Evolutionary conservation across 2,888 invertebrate genomes (phyloP), one percentile per base, ranked within the genome.

Genomic region (Ennomos fuscantarius): DNA sequence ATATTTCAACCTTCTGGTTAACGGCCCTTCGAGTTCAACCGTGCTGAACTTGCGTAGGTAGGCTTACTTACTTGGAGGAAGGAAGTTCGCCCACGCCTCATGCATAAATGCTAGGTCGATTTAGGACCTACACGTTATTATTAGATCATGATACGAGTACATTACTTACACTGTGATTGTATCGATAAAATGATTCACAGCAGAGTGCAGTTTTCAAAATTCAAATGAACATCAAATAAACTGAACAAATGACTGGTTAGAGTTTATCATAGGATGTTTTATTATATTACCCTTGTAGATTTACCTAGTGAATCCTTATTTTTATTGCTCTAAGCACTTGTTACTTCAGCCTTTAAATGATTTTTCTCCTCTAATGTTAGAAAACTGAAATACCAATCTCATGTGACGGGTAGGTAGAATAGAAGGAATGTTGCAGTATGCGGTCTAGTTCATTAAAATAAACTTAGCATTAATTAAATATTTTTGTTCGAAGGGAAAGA

Each of bases 1-100:
- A 52, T 43, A 51, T 51, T 52, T 24, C 35, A 40, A 39, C 37
- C 12, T 5, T 36, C 9, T 43, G 36, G 32, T 15, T 2, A 6
- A 8, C 10, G 15, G 39, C 37, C 51, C 33, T 51, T 42, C 35
- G 36, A 31, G 32, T 10, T 34, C 12, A 44, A 35, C 58, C 43
- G 44, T 57, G 44, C 49, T 54, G 48, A 31, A 48, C 48, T 48
- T 31, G 12, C 48, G 58, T 59, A 34, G 58, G 24, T 24, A 24
- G 24, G 24, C 24, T 24, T 24, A 24, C 24, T 24, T 24, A 24
- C 24, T 24, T 24, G 24, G 53, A 40, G 66, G 60, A 64, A 64
- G 64, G 66, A 66, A 62, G 59, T 60, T 54, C 39, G 48, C 64
- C 66, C 59, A 64, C 66, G 37, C 34, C 32, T 36, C 45, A 41